Percentiles rank a stretch among this genome's conserved stretches.
Evolutionary conservation across 2,113 vertebrate species (phyloP).

Genomic region (Phocoena sinus): DNA sequence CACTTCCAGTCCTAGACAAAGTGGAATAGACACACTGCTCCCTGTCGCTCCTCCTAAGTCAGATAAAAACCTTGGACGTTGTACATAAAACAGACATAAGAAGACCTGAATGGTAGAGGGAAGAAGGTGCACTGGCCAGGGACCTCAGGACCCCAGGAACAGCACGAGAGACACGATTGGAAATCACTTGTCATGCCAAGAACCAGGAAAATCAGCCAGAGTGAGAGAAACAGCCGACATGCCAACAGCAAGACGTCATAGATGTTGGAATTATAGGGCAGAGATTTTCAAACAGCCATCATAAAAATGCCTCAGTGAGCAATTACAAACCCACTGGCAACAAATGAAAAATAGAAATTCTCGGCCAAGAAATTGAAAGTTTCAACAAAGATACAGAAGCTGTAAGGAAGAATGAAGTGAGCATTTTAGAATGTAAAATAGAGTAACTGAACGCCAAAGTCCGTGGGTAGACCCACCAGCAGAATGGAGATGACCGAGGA

Average conservation of each 20-base stretch:
- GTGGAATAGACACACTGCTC: neutral
- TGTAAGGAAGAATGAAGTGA: neutral
- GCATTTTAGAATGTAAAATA: neutral
- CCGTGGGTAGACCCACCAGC: neutral
- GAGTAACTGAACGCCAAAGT: neutral
- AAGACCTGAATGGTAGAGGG: neutral
- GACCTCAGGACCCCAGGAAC: neutral
- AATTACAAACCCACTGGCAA: neutral
- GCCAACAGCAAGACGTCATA: neutral
- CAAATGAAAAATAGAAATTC: neutral
- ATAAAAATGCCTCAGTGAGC: neutral
- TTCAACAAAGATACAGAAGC: neutral
- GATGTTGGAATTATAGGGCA: neutral
- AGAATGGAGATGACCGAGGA: neutral
- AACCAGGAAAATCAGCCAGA: neutral
- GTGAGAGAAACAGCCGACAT: too few species aligned
- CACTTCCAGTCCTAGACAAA: neutral
- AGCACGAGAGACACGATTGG: rapidly evolving
- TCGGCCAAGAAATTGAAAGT: neutral
- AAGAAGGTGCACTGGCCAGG: too few species aligned
- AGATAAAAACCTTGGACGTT: neutral
- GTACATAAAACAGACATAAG: neutral
- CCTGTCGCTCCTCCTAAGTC: neutral
- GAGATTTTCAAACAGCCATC: neutral
- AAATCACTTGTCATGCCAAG: neutral